These are phyloP conservation scores for Aspidiotus rigidus DNA, from an alignment of 2,888 invertebrate genomes.

Conservation along the genomic window DNA sequence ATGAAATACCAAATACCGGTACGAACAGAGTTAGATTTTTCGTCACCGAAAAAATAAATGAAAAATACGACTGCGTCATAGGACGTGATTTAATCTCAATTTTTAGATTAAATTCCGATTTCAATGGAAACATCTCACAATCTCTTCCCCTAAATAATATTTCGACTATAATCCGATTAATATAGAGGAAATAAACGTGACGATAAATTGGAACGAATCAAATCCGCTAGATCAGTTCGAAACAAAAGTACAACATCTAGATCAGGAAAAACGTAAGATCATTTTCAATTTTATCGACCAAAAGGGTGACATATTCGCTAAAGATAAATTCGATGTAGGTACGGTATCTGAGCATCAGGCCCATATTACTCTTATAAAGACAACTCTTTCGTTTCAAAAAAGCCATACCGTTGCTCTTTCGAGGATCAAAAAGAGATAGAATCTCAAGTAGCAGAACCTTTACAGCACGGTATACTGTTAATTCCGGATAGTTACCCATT, in stretches of 20 bases:
- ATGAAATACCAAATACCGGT: constrained; percentile 4
- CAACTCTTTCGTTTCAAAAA: constrained; percentile 16
- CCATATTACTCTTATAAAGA: constrained; percentile 3
- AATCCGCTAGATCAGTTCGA: constrained; percentile 11
- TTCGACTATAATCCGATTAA: too few relatives aligned
- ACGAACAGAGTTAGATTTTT: constrained; percentile 11
- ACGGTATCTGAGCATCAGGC: constrained; percentile 9
- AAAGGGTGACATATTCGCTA: constrained; percentile 6
- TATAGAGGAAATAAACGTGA: too few relatives aligned
- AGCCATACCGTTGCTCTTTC: constrained; percentile 28
- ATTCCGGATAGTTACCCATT: constrained; percentile 18
- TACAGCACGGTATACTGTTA: constrained; percentile 11
- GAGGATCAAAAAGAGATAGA: constrained; percentile 31
- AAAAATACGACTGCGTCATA: constrained; percentile 6
- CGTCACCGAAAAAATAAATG: constrained; percentile 3
- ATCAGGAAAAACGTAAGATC: constrained; percentile 5
- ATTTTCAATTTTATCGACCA: constrained; percentile 11
- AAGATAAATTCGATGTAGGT: constrained; percentile 25
- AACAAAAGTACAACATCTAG: constrained; percentile 8
- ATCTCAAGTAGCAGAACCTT: constrained; percentile 20
- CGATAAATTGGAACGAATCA: constrained; percentile 16
- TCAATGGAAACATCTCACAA: constrained; percentile 7
- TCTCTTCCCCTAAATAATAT: background rate
- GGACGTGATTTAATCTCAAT: constrained; percentile 1
- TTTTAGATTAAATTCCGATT: constrained; percentile 7